A percentile compares a stretch with the other conserved stretches of the same genome.
phyloP scores from a whole-genome alignment of 2,113 vertebrate genomes.

The Lagopus leucura region DNA sequence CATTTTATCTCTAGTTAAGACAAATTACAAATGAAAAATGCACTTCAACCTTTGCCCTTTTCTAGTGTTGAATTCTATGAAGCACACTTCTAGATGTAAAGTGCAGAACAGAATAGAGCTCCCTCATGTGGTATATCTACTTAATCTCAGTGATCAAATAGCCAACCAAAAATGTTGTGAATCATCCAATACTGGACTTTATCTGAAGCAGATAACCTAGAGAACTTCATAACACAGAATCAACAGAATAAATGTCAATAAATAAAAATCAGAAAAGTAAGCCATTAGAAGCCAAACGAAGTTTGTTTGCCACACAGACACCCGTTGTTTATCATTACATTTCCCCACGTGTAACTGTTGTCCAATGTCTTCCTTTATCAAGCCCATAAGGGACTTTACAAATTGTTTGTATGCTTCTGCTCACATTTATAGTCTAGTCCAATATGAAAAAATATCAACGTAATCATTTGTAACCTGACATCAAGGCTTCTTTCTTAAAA shows the following conservation, averaged over 20 bases:
- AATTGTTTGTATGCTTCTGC: neutral
- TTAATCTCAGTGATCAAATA: neutral
- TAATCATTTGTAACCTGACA: neutral
- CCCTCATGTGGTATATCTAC: conserved; percentile 16
- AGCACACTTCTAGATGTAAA: neutral
- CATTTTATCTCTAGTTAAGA: neutral
- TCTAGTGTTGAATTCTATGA: neutral
- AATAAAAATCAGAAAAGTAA: neutral
- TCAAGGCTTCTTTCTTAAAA: neutral
- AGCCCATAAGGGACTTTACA: neutral
- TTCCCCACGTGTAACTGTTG: neutral
- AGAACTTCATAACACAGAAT: rapidly evolving
- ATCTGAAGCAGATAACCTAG: neutral
- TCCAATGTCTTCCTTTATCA: neutral
- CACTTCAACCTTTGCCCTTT: neutral
- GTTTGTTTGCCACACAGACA: neutral
- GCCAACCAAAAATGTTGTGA: neutral
- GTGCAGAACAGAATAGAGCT: neutral
- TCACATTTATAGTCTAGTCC: neutral
- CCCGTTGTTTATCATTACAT: rapidly evolving
- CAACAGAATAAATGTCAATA: rapidly evolving
- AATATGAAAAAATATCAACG: neutral
- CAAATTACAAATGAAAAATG: neutral
- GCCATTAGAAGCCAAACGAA: rapidly evolving
- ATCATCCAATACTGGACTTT: rapidly evolving